These are phyloP conservation scores for Chlorops oryzae DNA, from an alignment of 1,140 invertebrate genomes.

Conservation along the genomic window DNA sequence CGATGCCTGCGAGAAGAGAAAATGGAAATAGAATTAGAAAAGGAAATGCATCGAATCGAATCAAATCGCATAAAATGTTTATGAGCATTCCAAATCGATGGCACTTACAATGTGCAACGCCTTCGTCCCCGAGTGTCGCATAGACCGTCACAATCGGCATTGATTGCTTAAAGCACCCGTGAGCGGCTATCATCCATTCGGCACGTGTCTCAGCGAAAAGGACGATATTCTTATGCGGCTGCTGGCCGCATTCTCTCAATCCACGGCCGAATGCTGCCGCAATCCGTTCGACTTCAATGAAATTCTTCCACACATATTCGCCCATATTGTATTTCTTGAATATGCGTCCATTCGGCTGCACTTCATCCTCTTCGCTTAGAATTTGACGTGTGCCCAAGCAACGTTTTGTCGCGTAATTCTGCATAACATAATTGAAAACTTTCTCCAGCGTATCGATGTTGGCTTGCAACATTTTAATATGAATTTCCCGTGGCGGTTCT, in stretches of 20 bases:
- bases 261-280: conserved; percentile 74
- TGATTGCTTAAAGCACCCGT: conserved; percentile 89
- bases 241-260: conserved; percentile 61
- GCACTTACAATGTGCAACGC: conserved; percentile 74
- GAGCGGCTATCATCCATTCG: conserved; percentile 94
- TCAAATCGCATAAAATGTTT: not conserved
- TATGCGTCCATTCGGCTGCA: conserved; percentile 85
- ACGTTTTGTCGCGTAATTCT: conserved; percentile 62
- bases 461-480: conserved; percentile 64
- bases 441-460: conserved; percentile 83
- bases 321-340: conserved; percentile 97
- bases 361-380: conserved; percentile 87
- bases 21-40: no score
- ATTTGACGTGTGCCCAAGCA: conserved; percentile 89
- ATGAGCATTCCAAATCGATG: not conserved
- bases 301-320: conserved; percentile 88
- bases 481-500: conserved; percentile 59
- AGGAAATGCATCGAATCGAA: not conserved
- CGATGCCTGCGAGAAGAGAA: conserved; percentile 55
- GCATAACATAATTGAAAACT: conserved; percentile 71
- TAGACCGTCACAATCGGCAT: conserved; percentile 94
- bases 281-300: conserved; percentile 67
- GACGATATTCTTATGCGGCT: conserved; percentile 68
- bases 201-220: conserved; percentile 95
- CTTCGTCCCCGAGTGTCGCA: conserved; percentile 93